Evolutionary conservation across 2,113 vertebrate species (phyloP).

Genomic region (Pogona vitticeps): DNA sequence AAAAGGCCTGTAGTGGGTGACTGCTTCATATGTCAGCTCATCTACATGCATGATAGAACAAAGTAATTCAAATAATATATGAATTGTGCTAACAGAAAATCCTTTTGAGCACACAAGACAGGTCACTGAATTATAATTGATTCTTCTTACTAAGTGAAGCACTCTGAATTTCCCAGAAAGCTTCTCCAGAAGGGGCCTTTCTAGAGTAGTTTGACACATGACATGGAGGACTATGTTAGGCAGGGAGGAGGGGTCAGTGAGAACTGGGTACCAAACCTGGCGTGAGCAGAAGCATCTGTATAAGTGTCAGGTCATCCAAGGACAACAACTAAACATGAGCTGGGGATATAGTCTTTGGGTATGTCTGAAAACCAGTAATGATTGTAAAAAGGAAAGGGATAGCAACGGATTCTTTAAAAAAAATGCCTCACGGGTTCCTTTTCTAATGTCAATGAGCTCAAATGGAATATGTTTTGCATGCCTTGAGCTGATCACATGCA

Average conservation of each 20-base stretch:
- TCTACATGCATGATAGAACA: not conserved
- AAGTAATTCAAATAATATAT: not conserved
- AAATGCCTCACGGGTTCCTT: not conserved
- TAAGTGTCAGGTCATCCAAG: not conserved
- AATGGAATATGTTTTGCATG: conserved; percentile 15
- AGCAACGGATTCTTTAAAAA: not conserved
- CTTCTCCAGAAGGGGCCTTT: not conserved
- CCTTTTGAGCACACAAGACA: not conserved
- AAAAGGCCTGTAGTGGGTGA: not conserved
- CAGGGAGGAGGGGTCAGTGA: not conserved
- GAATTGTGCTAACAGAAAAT: rapidly evolving
- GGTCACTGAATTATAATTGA: not conserved
- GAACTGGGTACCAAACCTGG: not conserved
- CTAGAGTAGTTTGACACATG: not conserved
- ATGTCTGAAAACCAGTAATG: not conserved
- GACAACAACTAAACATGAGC: not conserved
- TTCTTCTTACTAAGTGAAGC: not conserved
- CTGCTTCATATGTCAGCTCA: not conserved
- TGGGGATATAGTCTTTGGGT: not conserved
- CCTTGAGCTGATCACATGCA: not conserved
- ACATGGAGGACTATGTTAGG: not conserved
- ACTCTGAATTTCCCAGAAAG: not conserved
- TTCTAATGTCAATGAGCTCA: not conserved
- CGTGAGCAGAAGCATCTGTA: not conserved
- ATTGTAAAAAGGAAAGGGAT: not conserved